Base-by-base conservation (phyloP, 2,797 vertebrate genomes). In the Xenops minutus region DNA sequence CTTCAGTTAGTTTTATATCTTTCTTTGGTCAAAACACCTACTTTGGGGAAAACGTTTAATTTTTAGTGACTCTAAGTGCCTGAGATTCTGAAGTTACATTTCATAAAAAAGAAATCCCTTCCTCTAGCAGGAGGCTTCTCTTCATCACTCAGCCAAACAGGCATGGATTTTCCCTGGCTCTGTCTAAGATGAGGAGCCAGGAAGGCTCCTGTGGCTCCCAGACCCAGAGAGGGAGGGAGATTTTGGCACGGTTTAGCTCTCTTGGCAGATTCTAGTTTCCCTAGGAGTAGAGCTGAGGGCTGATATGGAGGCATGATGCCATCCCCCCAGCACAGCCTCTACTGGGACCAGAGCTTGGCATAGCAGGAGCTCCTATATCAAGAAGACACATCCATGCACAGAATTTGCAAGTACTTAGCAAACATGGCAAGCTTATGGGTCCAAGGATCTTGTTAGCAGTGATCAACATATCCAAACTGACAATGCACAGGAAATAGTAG, bases 71-170 rank as follows among this genome's bases (percentile, higher is more conserved):
- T 72, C 12, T 61, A 81, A 83, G 43, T 39, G 56, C 77, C 68
- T 69, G 61, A 52, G 61, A 77, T 81, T 77, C 56, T 73, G 59
- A 59, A 26, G 14, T 69, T 83, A 9, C n/a, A 54, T 54, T 86
- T 90, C 49, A 37, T 78, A 44, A 44, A 74, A 94, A 94, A 78
- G 26, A 82, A 85, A 85, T 44, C 26, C 18, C 14, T 76, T 92
- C 29, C 34, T 54, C 10, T 34, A 89, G 49, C 64, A 85, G 44
- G 67, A 68, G 41, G 34, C 30, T 80, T 80, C 12, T 26, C n/a
- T 22, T 77, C 37, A 21, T 56, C 34, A 10, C 69, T 68, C 41
- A 74, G 37, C 44, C 81, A 76, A n/a, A 72, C 4, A 48, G 36
- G 34, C 29, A 0, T 54, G 48, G 37, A 6, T 73, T 89, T 95